Evolutionary conservation across 2,113 vertebrate genomes (phyloP), one percentile per base, ranked within the genome.

Genomic region (Melospiza melodia): DNA sequence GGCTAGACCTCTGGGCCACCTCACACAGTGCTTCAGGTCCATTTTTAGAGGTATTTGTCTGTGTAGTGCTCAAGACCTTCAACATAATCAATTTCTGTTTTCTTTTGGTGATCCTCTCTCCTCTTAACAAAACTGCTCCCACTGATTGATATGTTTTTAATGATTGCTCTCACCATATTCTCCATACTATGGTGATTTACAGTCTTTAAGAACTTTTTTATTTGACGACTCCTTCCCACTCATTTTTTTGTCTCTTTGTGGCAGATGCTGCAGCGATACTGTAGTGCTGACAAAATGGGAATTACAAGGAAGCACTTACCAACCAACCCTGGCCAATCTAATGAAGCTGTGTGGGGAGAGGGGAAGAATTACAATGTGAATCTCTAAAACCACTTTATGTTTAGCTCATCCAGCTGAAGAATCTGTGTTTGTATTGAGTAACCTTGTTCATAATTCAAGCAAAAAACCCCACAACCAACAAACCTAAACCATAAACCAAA

Each of bases 191-290:
- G 44, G 73, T 90, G 63, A 94, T 57, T 72, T 93, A 63, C 28
- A 82, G 39, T 59, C 61, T 84, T 94, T 94, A 76, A 87, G 84
- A 92, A 85, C 5, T 31, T 51, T 95, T 97, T 93, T 83, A 94
- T 95, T 97, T 92, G 91, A 77, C 84, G 93, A 89, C 39, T 95
- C 87, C 77, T 94, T 97, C 91, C 93, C 89, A 86, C 61, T 87
- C 18, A 30, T 92, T 67, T 84, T 67, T 94, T 74, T 61, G 71
- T 78, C 73, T 94, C 54, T 65, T 55, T 8, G 1, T 78, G 86
- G 51, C 73, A 87, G 57, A 87, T 71, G 84, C n/a, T 94, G 81
- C 57, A 93, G 39, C 84, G 87, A 90, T 93, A 78, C 59, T 82
- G 73, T 89, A 84, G 58, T 76, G 75, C 84, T 94, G 82, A 93